Evolutionary conservation across 2,888 invertebrate species (phyloP), one percentile per base, ranked within the genome.

Genomic region (Tortricodes alternella): DNA sequence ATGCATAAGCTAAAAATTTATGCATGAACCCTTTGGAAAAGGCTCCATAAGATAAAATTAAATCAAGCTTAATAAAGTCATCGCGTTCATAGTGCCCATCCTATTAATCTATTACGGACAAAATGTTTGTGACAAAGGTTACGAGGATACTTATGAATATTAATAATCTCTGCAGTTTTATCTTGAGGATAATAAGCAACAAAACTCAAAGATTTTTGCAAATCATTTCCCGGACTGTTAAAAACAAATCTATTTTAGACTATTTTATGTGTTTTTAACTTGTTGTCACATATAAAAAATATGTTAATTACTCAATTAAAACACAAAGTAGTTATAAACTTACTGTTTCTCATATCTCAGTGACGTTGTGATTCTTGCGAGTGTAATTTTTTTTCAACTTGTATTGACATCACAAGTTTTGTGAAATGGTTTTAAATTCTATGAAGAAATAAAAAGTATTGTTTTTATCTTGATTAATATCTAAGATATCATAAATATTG

Each of bases 261-360:
- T 9, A 7, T 9, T 32, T 53, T 48, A 46, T 34, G 29, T 23
- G 19, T 13, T 39, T 46, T 32, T 53, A 29, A 46, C 32, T 6
- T 6, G n/a, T 16, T 11, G 21, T 46, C 38, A 9, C 7, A 5
- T 7, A 29, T 46, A 32, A 46, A 46, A 16, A 46, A 39, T 23
- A 34, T 27, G 34, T 18, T 41, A 46, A 53, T 32, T 1, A 23
- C 3, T 13, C 15, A 48, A 41, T 48, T 53, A 35, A 39, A 24
- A 18, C 13, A 9, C 5, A 24, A 34, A 35, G 15, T 16, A 18
- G 11, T 37, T 2, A 53, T 34, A 27, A 53, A 53, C 24, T 19
- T 11, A 13, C 9, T 6, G 15, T n/a, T 53, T 53, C 5, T n/a
- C 4, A n/a, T 29, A 11, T 11, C 39, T 41, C 15, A 39, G 24